Conservation (phyloP, 2,797 vertebrate genomes). For the Leuciscus waleckii region DNA sequence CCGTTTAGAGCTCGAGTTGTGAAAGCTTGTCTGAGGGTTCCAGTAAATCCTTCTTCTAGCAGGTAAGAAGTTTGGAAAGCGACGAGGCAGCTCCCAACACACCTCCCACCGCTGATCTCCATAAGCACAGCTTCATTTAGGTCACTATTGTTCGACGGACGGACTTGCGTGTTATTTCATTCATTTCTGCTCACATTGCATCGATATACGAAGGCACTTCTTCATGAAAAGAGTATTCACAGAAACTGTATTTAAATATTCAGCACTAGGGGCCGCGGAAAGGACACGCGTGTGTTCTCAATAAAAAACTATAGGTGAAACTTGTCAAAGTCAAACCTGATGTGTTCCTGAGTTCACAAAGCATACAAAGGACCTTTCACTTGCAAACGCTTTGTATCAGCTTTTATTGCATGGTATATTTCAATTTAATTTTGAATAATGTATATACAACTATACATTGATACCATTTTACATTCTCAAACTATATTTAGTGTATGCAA, state of each 20-base stretch:
- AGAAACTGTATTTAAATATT: conserved; percentile 12
- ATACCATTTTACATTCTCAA: background rate
- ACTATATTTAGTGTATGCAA: background rate
- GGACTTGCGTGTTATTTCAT: background rate
- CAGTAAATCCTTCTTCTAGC: conserved; percentile 83
- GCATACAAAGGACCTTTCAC: conserved; percentile 2
- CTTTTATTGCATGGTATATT: background rate
- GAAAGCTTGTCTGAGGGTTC: conserved; percentile 86
- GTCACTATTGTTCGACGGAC: conserved; percentile 39
- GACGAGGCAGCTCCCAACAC: conserved; percentile 73
- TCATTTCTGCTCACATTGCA: background rate
- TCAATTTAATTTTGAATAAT: background rate
- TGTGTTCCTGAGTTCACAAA: background rate
- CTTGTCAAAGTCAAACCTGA: conserved; percentile 22
- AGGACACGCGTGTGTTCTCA: conserved; percentile 34
- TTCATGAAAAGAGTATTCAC: conserved; percentile 18
- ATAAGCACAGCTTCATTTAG: conserved; percentile 48
- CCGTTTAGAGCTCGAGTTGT: conserved; percentile 76
- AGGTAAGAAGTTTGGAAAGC: conserved; percentile 83
- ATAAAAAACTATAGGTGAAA: conserved; percentile 35
- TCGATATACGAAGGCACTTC: background rate
- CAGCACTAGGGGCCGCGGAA: background rate
- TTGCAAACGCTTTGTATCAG: background rate
- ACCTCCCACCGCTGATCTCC: conserved; percentile 69
- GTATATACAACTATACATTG: background rate